A percentile compares a stretch with the other conserved stretches of the same genome.
phyloP scores from a whole-genome alignment of 2,888 invertebrate species.

The Epirrhoe alternata region DNA sequence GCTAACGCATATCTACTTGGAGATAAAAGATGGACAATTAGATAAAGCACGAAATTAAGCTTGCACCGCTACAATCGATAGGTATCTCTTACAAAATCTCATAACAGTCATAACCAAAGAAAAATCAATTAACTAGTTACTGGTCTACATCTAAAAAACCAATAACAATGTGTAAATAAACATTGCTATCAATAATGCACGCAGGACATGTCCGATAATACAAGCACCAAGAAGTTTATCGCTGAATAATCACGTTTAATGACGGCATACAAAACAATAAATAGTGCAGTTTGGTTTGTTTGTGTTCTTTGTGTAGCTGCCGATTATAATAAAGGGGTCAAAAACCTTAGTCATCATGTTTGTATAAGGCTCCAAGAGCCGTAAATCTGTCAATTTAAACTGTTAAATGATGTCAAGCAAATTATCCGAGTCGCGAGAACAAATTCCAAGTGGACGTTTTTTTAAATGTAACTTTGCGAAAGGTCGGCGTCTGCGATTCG shows the following conservation, averaged over 20 bases:
- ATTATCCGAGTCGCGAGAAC: slow-evolving; percentile 12
- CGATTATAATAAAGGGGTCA: slow-evolving; percentile 37
- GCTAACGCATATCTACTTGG: neutral
- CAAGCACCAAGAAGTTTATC: slow-evolving; percentile 42
- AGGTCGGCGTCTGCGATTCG: slow-evolving; percentile 35
- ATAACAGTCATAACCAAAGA: no score
- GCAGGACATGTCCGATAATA: slow-evolving; percentile 40
- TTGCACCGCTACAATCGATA: slow-evolving; percentile 9
- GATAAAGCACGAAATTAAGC: slow-evolving; percentile 37
- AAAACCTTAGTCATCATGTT: slow-evolving; percentile 31
- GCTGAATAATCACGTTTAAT: slow-evolving; percentile 38
- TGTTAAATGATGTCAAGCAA: slow-evolving; percentile 25
- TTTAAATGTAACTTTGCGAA: slow-evolving; percentile 35
- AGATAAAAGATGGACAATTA: slow-evolving; percentile 34
- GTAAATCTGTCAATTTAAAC: slow-evolving; percentile 30
- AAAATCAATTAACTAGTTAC: no score
- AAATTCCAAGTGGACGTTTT: slow-evolving; percentile 24
- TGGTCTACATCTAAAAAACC: slow-evolving; percentile 3
- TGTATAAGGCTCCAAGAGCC: slow-evolving; percentile 3
- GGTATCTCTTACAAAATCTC: neutral
- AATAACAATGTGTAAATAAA: slow-evolving; percentile 30
- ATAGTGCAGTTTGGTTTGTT: slow-evolving; percentile 29
- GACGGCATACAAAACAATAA: slow-evolving; percentile 33
- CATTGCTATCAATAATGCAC: slow-evolving; percentile 39
- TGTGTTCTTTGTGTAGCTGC: slow-evolving; percentile 29